Conservation (phyloP, 2,888 invertebrate genomes). For the Lasioglossum villosulum region DNA sequence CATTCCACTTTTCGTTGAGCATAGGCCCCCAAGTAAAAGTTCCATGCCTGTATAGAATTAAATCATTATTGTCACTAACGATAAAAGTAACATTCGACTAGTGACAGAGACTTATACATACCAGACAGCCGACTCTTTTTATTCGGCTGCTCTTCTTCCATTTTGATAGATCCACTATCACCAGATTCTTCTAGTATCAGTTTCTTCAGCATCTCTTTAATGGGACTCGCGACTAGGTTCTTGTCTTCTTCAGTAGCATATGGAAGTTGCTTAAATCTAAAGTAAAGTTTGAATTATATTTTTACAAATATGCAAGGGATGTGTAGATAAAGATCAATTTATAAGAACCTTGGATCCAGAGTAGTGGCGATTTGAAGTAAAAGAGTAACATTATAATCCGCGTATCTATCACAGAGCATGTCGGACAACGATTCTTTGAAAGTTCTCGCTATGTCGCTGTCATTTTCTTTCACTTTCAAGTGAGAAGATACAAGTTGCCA, state of each 20-base stretch:
- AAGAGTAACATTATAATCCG: slow-evolving; percentile 81
- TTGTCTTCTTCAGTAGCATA: slow-evolving; percentile 84
- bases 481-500: slow-evolving; percentile 85
- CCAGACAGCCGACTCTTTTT: slow-evolving; percentile 83
- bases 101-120: slow-evolving; percentile 54
- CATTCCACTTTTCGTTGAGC: slow-evolving; percentile 80
- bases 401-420: slow-evolving; percentile 83
- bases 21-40: slow-evolving; percentile 82
- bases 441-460: slow-evolving; percentile 79
- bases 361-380: slow-evolving; percentile 85
- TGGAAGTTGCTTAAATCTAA: slow-evolving; percentile 84
- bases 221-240: slow-evolving; percentile 79
- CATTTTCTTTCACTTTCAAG: slow-evolving; percentile 82
- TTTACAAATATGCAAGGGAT: not conserved
- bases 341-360: slow-evolving; percentile 83
- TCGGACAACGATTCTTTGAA: slow-evolving; percentile 83
- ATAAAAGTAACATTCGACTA: not conserved
- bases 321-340: not conserved
- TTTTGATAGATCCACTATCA: slow-evolving; percentile 68
- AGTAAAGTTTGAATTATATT: slow-evolving; percentile 16
- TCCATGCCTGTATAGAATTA: slow-evolving; percentile 82
- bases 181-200: slow-evolving; percentile 81
- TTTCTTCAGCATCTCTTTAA: slow-evolving; percentile 83
- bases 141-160: slow-evolving; percentile 73
- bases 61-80: not conserved